These are phyloP conservation scores for Syrmaticus mikado DNA, from an alignment of 2,113 vertebrate genomes.

Conservation along the genomic window DNA sequence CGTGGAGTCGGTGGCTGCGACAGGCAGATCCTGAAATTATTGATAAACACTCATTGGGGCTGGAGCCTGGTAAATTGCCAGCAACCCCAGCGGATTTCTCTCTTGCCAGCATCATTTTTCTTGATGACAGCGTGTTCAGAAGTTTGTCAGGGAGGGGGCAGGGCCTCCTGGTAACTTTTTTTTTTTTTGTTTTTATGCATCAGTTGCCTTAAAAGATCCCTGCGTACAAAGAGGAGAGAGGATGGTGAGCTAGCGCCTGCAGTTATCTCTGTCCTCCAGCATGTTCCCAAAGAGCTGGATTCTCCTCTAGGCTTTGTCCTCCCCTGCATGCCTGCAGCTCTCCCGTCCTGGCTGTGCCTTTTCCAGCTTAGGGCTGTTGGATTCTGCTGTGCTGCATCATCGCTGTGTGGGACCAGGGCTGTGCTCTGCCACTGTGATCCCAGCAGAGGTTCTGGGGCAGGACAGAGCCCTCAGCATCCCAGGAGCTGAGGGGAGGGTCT, in stretches of 20 bases:
- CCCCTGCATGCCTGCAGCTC: not conserved
- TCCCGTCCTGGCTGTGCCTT: rapidly evolving
- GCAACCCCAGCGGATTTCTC: conserved; percentile 73
- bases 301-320: not conserved
- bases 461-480: rapidly evolving
- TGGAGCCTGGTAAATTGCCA: conserved; percentile 73
- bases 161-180: conserved; percentile 37
- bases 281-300: not conserved
- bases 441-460: not conserved
- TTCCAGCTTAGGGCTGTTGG: not conserved
- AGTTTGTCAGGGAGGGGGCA: conserved; percentile 30
- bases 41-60: conserved; percentile 76
- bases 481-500: rapidly evolving
- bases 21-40: conserved; percentile 67
- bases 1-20: not conserved
- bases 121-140: conserved; percentile 74
- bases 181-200: not conserved
- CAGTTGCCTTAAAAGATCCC: not conserved
- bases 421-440: rapidly evolving
- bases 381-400: rapidly evolving
- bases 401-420: rapidly evolving
- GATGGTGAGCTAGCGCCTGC: not conserved
- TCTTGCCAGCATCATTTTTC: conserved; percentile 81
- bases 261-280: not conserved
- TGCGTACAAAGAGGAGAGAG: not conserved